A percentile compares a stretch with the other conserved stretches of the same genome.
phyloP scores from a whole-genome alignment of 2,888 invertebrate species.

The Platycheirus albimanus region DNA sequence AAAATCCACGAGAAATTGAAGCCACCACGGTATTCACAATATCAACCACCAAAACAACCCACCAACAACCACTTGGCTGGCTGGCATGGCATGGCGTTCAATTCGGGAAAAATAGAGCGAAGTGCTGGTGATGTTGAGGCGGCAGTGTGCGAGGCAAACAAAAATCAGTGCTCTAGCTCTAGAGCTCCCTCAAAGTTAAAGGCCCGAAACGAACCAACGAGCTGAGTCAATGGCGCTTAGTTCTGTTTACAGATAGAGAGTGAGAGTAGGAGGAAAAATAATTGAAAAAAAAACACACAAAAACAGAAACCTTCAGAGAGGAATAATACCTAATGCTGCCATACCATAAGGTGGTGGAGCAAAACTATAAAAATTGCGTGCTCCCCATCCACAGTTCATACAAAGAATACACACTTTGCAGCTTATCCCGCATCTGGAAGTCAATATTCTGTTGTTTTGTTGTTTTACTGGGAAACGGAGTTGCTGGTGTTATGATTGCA shows the following conservation, averaged over 20 bases:
- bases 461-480: neutral
- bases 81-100: neutral
- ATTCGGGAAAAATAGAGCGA: slow-evolving; percentile 11
- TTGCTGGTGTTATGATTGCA: neutral
- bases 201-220: neutral
- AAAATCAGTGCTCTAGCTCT: slow-evolving; percentile 26
- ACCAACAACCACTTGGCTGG: slow-evolving; percentile 57
- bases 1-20: slow-evolving; percentile 70
- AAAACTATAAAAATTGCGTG: neutral
- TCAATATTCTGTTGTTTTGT: neutral
- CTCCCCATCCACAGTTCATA: neutral
- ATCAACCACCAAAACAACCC: slow-evolving; percentile 61
- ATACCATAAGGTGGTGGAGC: slow-evolving; percentile 12
- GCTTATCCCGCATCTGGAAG: neutral
- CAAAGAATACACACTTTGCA: neutral
- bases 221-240: slow-evolving; percentile 48
- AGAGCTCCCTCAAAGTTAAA: slow-evolving; percentile 23
- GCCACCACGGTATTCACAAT: slow-evolving; percentile 51
- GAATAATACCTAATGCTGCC: neutral
- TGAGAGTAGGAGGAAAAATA: slow-evolving; percentile 9
- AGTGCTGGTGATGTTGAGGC: too few species aligned
- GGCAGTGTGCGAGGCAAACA: neutral
- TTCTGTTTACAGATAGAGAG: slow-evolving; percentile 42
- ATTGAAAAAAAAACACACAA: neutral
- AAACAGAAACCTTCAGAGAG: slow-evolving; percentile 30